Base-by-base conservation (phyloP, 2,888 invertebrate species). In the Brenthis ino region DNA sequence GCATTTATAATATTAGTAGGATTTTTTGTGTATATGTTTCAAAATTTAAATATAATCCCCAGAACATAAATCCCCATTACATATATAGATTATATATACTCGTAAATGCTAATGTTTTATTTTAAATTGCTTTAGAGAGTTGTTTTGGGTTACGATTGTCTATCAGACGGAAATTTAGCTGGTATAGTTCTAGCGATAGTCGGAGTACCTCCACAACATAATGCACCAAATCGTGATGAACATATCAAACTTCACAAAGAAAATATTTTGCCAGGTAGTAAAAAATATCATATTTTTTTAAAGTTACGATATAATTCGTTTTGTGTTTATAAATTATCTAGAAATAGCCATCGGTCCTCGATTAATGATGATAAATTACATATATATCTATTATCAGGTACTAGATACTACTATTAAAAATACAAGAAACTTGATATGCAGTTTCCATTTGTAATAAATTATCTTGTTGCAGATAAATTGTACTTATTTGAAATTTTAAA, bases 191-290 rank as follows among this genome's bases (percentile, higher is more conserved):
- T 91, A 14, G 75, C 86, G 0, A 76, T 91, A 50, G 85, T 77
- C 3, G 91, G 91, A 11, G 81, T 91, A 1, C 88, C 90, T n/a
- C 80, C 89, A 0, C 87, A 88, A 56, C 91, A 91, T 61, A 91
- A 85, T 50, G 72, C 88, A 0, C 91, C 91, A 0, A 65, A 90
- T 60, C 80, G 91, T 2, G 80, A 89, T 50, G 0, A 79, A 0
- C 83, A 77, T 57, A 81, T 91, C 47, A 63, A 65, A 8, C 72
- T 91, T 24, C 28, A 76, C 1, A 57, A 72, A 1, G 72, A 82
- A 1, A 87, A 89, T 68, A 84, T 91, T 12, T 65, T 85, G 5
- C 82, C 86, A 68, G 87, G 91, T 90, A 83, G 48, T 16, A 50
- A 20, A 20, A 47, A 43, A 8, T 8, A 43, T 43, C 1, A 11